phyloP scores from a whole-genome alignment of 2,797 vertebrate genomes.

The Scolopax bukidnonensis region DNA sequence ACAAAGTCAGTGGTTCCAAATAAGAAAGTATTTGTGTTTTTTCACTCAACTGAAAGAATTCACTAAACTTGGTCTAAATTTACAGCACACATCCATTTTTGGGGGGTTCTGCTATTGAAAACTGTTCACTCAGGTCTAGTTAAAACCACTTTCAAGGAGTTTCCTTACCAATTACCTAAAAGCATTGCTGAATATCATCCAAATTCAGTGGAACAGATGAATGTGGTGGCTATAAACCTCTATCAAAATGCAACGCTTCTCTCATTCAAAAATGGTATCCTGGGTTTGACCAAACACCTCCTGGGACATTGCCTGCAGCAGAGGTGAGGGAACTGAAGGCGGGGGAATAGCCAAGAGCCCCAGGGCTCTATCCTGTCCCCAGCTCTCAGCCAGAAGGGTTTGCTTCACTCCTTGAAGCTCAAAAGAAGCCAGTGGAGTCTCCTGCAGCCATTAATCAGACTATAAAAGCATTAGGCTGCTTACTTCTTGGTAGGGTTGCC shows the following conservation, averaged over 20 bases:
- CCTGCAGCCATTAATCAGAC: not conserved
- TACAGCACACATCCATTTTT: not conserved
- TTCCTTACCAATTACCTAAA: not conserved
- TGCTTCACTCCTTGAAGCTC: not conserved
- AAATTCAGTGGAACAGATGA: not conserved
- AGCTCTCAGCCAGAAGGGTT: not conserved
- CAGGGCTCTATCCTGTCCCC: not conserved
- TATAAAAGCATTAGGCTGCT: not conserved
- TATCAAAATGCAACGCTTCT: rapidly evolving
- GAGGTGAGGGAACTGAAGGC: not conserved
- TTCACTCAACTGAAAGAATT: not conserved
- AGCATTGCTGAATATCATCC: not conserved
- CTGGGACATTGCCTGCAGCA: not conserved
- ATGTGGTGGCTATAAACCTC: rapidly evolving
- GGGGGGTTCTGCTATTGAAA: not conserved
- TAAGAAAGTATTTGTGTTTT: not conserved
- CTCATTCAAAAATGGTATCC: not conserved
- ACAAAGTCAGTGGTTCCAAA: not conserved
- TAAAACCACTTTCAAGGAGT: not conserved
- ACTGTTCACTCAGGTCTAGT: not conserved
- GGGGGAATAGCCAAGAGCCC: not conserved
- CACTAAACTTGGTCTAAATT: not conserved
- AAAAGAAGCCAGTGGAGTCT: not conserved
- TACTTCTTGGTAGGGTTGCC: not conserved
- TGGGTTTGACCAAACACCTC: not conserved